These are phyloP conservation scores for Glaucopsyche alexis DNA, from an alignment of 2,888 invertebrate species.

Conservation along the genomic window DNA sequence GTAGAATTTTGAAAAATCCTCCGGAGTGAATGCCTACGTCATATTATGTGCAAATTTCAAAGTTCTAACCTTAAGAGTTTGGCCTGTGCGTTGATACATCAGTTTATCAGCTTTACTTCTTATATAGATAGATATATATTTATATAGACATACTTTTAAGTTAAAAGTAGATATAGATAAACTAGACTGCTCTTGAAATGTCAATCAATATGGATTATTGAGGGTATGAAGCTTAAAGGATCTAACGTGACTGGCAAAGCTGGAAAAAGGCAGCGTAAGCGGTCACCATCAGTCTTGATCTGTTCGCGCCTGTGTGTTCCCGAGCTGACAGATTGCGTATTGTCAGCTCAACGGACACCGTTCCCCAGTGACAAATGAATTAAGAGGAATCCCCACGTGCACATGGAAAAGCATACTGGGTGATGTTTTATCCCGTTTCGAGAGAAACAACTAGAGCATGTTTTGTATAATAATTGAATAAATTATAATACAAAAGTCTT, in stretches of 20 bases:
- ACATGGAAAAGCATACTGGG: constrained; percentile 50
- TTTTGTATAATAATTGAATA: too few species aligned
- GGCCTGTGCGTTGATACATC: too few species aligned
- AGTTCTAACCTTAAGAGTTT: too few species aligned
- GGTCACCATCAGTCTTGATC: constrained; percentile 54
- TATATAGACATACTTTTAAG: too few species aligned
- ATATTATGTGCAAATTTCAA: too few species aligned
- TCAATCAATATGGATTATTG: constrained; percentile 2
- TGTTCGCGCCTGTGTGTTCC: constrained; percentile 39
- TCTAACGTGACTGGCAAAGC: constrained; percentile 29
- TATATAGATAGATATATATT: too few species aligned
- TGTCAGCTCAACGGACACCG: constrained; percentile 58
- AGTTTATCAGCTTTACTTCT: too few species aligned
- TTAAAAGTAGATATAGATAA: not conserved
- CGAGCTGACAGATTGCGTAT: constrained; percentile 60
- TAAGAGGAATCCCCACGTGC: constrained; percentile 67
- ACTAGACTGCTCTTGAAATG: not conserved
- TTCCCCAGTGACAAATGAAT: constrained; percentile 69
- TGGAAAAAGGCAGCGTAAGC: constrained; percentile 49
- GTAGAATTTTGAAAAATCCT: too few species aligned
- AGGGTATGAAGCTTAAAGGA: constrained; percentile 15
- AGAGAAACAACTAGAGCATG: too few species aligned
- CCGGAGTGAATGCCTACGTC: too few species aligned
- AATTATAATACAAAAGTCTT: too few species aligned
- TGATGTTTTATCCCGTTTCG: too few species aligned